A percentile compares a stretch with the other conserved stretches of the same genome.
These are phyloP conservation scores for Jordanella pulchra DNA, from an alignment of 2,797 vertebrate genomes.

Conservation along the genomic window DNA sequence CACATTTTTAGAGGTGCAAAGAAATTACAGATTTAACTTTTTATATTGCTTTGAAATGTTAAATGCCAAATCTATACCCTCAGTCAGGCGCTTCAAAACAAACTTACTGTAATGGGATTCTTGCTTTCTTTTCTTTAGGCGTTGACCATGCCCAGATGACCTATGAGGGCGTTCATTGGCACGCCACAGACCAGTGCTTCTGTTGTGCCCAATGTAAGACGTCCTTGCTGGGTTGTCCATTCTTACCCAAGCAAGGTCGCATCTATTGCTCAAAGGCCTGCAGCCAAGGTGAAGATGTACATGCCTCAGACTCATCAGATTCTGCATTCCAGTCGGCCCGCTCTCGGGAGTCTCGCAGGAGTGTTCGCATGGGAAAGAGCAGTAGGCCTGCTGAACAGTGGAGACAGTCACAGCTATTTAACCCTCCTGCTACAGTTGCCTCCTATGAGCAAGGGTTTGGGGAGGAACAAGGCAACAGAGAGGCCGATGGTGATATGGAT, in stretches of 20 bases:
- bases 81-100: neutral
- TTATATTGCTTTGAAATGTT: neutral
- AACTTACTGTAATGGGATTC: neutral
- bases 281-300: conserved; percentile 91
- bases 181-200: conserved; percentile 94
- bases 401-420: conserved; percentile 87
- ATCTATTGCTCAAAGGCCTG: conserved; percentile 97
- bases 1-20: too few relatives aligned
- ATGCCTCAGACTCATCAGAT: conserved; percentile 93
- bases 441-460: conserved; percentile 50
- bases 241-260: conserved; percentile 92
- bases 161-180: conserved; percentile 96
- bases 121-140: conserved; percentile 72
- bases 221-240: conserved; percentile 92
- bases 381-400: conserved; percentile 89
- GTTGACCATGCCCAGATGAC: conserved; percentile 99
- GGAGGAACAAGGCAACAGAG: conserved; percentile 46
- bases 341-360: conserved; percentile 91
- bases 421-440: conserved; percentile 42
- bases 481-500: conserved; percentile 73
- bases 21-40: too few relatives aligned
- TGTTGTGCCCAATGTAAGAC: conserved; percentile 93
- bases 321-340: conserved; percentile 95
- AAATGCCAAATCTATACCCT: too few relatives aligned
- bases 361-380: conserved; percentile 91